phyloP scores from a whole-genome alignment of 1,140 invertebrate genomes.

The Aphelenchoides fujianensis region DNA sequence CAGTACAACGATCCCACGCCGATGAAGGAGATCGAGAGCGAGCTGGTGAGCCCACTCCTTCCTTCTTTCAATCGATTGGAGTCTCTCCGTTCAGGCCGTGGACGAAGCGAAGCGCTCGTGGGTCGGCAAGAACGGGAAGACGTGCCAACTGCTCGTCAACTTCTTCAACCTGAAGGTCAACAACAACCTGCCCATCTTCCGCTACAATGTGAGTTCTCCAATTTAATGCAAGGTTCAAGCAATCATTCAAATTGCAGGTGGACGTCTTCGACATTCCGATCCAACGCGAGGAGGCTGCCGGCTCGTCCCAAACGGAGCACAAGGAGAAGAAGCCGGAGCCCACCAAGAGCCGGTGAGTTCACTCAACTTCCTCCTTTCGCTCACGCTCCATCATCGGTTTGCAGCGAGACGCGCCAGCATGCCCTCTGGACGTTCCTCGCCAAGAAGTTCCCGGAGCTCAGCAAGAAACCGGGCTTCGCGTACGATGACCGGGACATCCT shows the following conservation, averaged over 20 bases:
- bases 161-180: constrained; percentile 13
- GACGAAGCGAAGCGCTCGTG: constrained; percentile 12
- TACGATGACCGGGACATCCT: neutral
- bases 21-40: neutral
- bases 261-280: constrained; percentile 16
- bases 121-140: constrained; percentile 5
- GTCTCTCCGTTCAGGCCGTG: constrained; percentile 17
- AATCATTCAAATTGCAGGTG: no score
- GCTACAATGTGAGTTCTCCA: no score
- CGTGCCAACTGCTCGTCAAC: constrained; percentile 10
- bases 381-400: no score
- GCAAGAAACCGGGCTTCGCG: neutral
- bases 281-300: neutral
- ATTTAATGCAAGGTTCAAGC: no score
- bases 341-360: neutral
- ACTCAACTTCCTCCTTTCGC: neutral
- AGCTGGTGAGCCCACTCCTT: neutral
- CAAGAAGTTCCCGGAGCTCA: neutral
- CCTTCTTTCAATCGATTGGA: neutral
- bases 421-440: constrained; percentile 2
- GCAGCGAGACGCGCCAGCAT: neutral
- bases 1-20: neutral
- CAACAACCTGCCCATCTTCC: neutral
- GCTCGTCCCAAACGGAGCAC: neutral
- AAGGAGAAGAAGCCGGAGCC: neutral